Evolutionary conservation across 2,113 vertebrate species (phyloP).

Genomic region (Paramisgurnus dabryanus): DNA sequence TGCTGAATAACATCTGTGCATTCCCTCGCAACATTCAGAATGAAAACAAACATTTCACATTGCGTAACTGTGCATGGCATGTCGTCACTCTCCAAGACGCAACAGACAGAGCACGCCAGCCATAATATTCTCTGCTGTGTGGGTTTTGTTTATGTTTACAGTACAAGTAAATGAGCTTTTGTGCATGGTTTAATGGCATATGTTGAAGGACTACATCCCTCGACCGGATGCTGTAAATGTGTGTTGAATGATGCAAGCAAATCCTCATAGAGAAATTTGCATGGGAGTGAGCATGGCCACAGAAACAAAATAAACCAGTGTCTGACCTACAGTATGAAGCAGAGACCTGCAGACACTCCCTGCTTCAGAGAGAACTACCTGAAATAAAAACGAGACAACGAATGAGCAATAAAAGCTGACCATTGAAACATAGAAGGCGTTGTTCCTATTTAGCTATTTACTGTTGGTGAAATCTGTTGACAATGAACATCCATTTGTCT

Average conservation of each 20-base stretch:
- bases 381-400: conserved; percentile 93
- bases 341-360: conserved; percentile 99
- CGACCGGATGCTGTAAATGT: conserved; percentile 19
- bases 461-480: not conserved
- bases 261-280: conserved; percentile 62
- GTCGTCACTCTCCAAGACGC: conserved; percentile 27
- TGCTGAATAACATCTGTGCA: conserved; percentile 31
- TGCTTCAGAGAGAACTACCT: conserved; percentile 99
- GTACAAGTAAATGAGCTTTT: not conserved
- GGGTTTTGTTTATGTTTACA: conserved; percentile 23
- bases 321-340: conserved; percentile 97
- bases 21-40: not conserved
- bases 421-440: conserved; percentile 77
- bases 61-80: conserved; percentile 10
- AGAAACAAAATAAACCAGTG: conserved; percentile 99
- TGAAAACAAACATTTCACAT: conserved; percentile 32
- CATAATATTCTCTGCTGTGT: conserved; percentile 18
- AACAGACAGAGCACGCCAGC: not conserved
- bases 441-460: conserved; percentile 23
- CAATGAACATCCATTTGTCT: conserved; percentile 26
- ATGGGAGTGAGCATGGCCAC: conserved; percentile 99
- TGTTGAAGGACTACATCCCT: not conserved
- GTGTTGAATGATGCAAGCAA: conserved; percentile 77
- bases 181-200: not conserved
- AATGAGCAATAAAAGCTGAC: conserved; percentile 94